Conservation (phyloP, 1,140 invertebrate genomes). For the Drosophila asahinai region DNA sequence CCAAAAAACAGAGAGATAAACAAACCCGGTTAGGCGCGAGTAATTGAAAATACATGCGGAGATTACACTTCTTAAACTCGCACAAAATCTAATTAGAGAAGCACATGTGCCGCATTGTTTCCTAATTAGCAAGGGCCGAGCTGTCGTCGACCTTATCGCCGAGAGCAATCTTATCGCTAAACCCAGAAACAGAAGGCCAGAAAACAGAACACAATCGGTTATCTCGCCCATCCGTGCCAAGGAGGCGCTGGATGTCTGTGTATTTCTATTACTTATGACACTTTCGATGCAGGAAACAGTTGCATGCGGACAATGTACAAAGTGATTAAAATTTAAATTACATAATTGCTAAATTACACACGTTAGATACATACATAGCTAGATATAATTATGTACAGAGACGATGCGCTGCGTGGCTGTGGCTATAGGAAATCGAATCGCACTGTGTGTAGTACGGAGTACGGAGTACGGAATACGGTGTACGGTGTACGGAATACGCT, state of each 20-base stretch:
- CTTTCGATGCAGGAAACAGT: conserved; percentile 49
- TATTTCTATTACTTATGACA: conserved; percentile 51
- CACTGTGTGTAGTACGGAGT: conserved; percentile 5
- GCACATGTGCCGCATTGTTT: conserved; percentile 9
- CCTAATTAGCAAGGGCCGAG: conserved; percentile 11
- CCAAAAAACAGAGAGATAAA: conserved; percentile 27
- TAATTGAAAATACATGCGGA: neutral
- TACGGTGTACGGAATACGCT: conserved; percentile 17
- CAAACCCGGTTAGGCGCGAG: conserved; percentile 2
- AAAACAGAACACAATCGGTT: conserved; percentile 20
- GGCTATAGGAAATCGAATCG: conserved; percentile 28
- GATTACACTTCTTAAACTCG: neutral
- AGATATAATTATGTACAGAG: conserved; percentile 47
- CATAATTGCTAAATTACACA: conserved; percentile 51
- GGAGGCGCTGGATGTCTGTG: conserved; percentile 25
- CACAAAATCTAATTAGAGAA: conserved; percentile 10
- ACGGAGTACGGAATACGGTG: neutral
- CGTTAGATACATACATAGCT: conserved; percentile 43
- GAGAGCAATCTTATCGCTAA: conserved; percentile 38
- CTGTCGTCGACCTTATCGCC: conserved; percentile 13
- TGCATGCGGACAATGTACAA: conserved; percentile 53
- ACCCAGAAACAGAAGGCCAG: conserved; percentile 3
- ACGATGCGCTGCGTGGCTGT: conserved; percentile 20
- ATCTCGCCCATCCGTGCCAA: conserved; percentile 16
- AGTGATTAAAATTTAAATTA: conserved; percentile 59